Conservation (phyloP, 2,797 vertebrate genomes). For the Pantherophis vulpinus region DNA sequence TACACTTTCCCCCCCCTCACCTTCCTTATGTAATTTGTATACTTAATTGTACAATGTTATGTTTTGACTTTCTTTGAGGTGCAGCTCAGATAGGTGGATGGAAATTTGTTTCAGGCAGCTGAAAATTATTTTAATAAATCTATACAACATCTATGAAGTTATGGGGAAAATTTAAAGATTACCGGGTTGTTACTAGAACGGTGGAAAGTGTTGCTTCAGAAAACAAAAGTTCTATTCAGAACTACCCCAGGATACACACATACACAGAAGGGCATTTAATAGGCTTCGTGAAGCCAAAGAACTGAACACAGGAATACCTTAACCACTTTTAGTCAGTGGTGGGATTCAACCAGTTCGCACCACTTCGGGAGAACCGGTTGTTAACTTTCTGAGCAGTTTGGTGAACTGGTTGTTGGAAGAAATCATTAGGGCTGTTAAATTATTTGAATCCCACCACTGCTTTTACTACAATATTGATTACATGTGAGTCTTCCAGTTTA, state of each 20-base stretch:
- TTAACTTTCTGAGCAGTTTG: too few relatives aligned
- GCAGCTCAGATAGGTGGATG: neutral
- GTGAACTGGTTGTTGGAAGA: too few relatives aligned
- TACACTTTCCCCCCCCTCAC: neutral
- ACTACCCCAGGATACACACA: neutral
- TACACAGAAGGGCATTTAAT: slow-evolving; percentile 82
- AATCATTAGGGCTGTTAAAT: too few relatives aligned
- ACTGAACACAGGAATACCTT: slow-evolving; percentile 73
- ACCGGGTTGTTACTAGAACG: neutral
- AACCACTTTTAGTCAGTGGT: slow-evolving; percentile 40
- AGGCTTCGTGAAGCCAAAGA: slow-evolving; percentile 87
- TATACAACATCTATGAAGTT: neutral
- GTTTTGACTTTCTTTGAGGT: neutral
- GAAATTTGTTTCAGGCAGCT: neutral
- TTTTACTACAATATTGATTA: slow-evolving; percentile 42
- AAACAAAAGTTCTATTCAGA: neutral
- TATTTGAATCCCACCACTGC: neutral
- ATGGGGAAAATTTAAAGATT: neutral
- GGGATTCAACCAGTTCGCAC: too few relatives aligned
- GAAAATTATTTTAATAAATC: neutral
- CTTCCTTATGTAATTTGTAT: neutral
- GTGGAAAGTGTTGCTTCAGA: neutral
- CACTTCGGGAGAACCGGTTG: too few relatives aligned
- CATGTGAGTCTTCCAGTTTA: slow-evolving; percentile 41
- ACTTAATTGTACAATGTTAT: neutral